Conservation (phyloP, 30 jellyfish, hydroid and myxozoan species). For the Sanderia malayensis region DNA sequence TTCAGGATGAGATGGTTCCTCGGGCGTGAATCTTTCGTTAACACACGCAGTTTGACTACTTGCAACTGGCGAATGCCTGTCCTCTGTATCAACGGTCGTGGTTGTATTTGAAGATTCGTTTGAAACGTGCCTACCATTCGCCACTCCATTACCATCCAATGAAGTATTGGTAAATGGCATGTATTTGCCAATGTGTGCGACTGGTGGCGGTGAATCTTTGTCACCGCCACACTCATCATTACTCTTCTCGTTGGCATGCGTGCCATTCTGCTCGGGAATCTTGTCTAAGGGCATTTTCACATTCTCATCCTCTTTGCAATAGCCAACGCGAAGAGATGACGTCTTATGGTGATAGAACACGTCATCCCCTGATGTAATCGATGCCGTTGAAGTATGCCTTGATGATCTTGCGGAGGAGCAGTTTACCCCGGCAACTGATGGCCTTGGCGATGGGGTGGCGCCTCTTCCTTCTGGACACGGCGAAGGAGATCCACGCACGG, state of each 20-base stretch:
- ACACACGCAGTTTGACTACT: constrained; percentile 3
- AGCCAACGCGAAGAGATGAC: constrained; percentile 16
- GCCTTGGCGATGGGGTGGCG: not conserved
- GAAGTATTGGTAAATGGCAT: constrained; percentile 17
- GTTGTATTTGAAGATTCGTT: not conserved
- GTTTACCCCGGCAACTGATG: not conserved
- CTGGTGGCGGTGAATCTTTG: constrained; percentile 22
- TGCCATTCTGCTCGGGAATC: constrained; percentile 56
- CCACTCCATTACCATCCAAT: not conserved
- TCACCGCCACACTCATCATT: not conserved
- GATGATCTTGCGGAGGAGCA: constrained; percentile 17
- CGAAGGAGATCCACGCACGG: constrained; percentile 32
- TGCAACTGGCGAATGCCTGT: not conserved
- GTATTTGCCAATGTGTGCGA: constrained; percentile 35
- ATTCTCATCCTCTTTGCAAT: constrained; percentile 13
- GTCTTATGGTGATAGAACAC: constrained; percentile 43
- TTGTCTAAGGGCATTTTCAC: constrained; percentile 18
- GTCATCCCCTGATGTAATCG: too few relatives aligned
- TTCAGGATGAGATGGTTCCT: not conserved
- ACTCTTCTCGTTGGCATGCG: not conserved
- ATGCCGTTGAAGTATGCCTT: constrained; percentile 36
- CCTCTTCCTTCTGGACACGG: constrained; percentile 18
- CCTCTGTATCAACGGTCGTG: not conserved
- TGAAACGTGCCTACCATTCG: not conserved
- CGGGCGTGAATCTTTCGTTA: not conserved